Conservation (phyloP, 2,888 invertebrate species). For the Iselma pallidipennis region DNA sequence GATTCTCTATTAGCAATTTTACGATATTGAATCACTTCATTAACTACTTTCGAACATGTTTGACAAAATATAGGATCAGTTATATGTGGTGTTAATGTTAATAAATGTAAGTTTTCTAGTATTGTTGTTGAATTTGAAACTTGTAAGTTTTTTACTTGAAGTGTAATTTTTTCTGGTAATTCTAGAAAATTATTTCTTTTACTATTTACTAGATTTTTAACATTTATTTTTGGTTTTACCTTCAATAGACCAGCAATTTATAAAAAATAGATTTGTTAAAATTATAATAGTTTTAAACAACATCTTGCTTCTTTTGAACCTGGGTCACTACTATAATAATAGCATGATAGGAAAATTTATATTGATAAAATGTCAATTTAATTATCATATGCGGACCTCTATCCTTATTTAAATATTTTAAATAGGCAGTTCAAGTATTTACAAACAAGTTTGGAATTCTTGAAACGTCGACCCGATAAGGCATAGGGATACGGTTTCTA, state of each 20-base stretch:
- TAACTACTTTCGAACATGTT: slow-evolving; percentile 30
- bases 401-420: no score
- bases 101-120: neutral
- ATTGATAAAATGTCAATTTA: no score
- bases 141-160: neutral
- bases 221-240: neutral
- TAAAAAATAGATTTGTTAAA: neutral
- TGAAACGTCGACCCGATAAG: no score
- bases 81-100: neutral
- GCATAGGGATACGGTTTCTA: no score
- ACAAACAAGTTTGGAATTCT: no score
- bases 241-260: neutral
- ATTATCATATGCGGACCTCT: no score
- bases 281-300: neutral
- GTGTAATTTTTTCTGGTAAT: neutral
- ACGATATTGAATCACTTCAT: slow-evolving; percentile 30
- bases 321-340: no score
- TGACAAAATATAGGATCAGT: slow-evolving; percentile 7
- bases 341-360: no score
- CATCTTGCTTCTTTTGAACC: no score
- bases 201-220: no score
- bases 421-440: no score
- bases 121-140: neutral
- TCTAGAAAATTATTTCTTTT: neutral
- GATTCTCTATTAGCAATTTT: slow-evolving; percentile 30